Percentiles rank a stretch among this genome's conserved stretches.
Conservation (phyloP, 1,140 invertebrate genomes). For the Cotesia typhae region DNA sequence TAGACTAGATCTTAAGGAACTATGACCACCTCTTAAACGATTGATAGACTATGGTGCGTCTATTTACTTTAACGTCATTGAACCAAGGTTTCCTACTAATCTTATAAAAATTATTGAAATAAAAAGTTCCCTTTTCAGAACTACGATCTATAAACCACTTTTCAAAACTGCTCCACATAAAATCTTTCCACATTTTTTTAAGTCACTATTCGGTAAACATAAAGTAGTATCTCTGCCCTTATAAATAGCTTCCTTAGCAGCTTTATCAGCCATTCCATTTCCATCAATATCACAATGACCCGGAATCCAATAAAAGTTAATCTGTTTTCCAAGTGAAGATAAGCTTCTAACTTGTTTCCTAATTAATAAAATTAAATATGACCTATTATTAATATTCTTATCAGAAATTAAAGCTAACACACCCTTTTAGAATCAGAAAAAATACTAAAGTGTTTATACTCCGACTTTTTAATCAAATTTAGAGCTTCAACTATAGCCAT, state of each 20-base stretch:
- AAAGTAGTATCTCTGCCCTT: conserved; percentile 6
- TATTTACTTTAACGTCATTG: background rate
- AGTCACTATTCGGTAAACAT: background rate
- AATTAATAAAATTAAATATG: conserved; percentile 13
- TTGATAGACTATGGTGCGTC: background rate
- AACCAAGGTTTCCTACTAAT: conserved; percentile 7
- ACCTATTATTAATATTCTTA: background rate
- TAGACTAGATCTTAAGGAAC: conserved; percentile 23
- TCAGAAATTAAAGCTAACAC: background rate
- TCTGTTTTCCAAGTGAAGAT: background rate
- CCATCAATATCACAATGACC: conserved; percentile 9
- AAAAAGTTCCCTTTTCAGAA: background rate
- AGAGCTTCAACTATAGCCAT: background rate
- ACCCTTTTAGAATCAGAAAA: conserved; percentile 22
- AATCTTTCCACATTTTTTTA: conserved; percentile 7
- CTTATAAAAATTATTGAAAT: conserved; percentile 12
- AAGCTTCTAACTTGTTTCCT: background rate
- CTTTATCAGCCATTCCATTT: background rate
- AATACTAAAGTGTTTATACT: background rate
- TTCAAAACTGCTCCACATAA: background rate
- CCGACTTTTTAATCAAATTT: background rate
- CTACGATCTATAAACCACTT: conserved; percentile 4
- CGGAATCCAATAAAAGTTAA: conserved; percentile 22
- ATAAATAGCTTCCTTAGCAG: background rate
- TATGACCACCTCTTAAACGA: conserved; percentile 17